Evolutionary conservation across 2,113 vertebrate genomes (phyloP).

Genomic region (human (Homo sapiens)): DNA sequence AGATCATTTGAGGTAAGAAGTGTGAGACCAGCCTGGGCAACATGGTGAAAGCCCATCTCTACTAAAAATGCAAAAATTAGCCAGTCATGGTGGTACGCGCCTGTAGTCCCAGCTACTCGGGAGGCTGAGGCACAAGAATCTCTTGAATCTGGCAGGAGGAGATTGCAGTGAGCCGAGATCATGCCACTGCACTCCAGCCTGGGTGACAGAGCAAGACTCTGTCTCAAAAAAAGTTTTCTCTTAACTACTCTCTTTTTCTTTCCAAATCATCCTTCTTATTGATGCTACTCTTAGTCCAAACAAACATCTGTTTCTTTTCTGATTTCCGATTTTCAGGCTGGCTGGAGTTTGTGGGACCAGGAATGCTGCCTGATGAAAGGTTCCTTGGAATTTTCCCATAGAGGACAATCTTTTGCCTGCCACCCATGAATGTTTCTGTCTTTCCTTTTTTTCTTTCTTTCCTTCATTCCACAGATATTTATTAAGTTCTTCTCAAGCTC

Average conservation of each 20-base stretch:
- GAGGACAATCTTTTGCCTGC: not conserved
- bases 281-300: not conserved
- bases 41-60: too few species aligned
- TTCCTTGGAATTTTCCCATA: not conserved
- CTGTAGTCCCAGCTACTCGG: too few species aligned
- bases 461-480: not conserved
- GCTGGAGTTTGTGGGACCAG: not conserved
- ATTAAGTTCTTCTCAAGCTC: conserved; percentile 47
- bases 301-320: not conserved
- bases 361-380: not conserved
- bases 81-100: too few species aligned
- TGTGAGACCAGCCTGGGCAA: too few species aligned
- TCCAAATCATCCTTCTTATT: not conserved
- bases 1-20: too few species aligned
- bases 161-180: too few species aligned
- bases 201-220: too few species aligned
- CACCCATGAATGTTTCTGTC: not conserved
- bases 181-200: too few species aligned
- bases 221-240: not conserved
- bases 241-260: not conserved
- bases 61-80: too few species aligned
- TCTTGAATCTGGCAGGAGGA: too few species aligned
- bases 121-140: too few species aligned
- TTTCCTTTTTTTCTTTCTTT: not conserved
- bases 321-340: not conserved